Base-by-base conservation (phyloP, 2,888 invertebrate genomes). In the Drosophila maculinotata region DNA sequence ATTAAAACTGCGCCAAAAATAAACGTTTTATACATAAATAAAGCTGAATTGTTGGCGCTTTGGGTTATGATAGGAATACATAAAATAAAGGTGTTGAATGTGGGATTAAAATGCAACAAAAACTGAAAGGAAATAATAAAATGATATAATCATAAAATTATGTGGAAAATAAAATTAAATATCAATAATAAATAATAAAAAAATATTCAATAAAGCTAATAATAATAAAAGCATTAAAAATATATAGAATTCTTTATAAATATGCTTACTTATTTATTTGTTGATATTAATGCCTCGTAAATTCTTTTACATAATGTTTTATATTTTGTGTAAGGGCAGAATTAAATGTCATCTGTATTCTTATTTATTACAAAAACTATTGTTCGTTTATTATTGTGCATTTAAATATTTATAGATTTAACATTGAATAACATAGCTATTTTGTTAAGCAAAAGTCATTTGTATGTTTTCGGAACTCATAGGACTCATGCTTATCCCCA, bases 1-100 rank as follows among this genome's bases (percentile, higher is more conserved):
- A 76, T 76, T 76, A 68, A 68, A 79, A 73, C 17, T 60, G 39
- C 39, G 48, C 47, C 51, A 49, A 66, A 60, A 54, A 48, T 28
- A 58, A 65, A 65, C 44, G 42, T 48, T 60, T 53, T 31, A 45
- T 54, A 51, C 52, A 75, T 69, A 77, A 73, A 69, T 73, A 69
- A 69, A 59, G 30, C 12, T 51, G 35, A 59, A 41, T 54, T 44
- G 35, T 38, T 44, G 12, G 23, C 31, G 53, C 72, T 47, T 20
- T 33, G 8, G 31, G 76, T 45, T 41, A 31, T 52, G 54, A 48
- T 52, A 56, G 49, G 35, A 15, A 38, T 59, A 51, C 42, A 45
- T 38, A 23, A 1, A 10, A 2, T 3, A 26, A 38, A 57, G 49
- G 44, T 53, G 57, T 59, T 69, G 65, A 53, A 28, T 33, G 15